Evolutionary conservation across 2,888 invertebrate genomes (phyloP), one percentile per base, ranked within the genome.

Genomic region (Apodemia zela): DNA sequence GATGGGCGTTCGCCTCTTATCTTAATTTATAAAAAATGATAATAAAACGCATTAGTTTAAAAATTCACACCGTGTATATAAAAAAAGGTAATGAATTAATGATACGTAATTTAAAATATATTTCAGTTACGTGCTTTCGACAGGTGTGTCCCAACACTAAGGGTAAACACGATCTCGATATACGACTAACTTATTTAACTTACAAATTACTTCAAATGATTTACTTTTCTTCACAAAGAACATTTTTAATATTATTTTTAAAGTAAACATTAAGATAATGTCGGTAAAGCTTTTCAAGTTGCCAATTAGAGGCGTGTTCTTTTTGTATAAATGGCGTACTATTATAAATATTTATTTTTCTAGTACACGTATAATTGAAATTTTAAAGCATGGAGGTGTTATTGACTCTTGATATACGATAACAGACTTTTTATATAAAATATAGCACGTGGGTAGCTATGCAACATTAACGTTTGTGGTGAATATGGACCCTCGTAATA

Each of bases 261-360:
- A 25, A 15, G 54, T 54, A 15, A 25, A 54, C 15, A 54, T 21
- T 54, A 54, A 54, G 54, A 54, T 25, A 54, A 25, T 54, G 54
- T 25, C 54, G 54, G 54, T 54, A 25, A 25, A 54, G 25, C 54
- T 54, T 25, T 54, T 54, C 25, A 54, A 13, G 25, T 54, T 54
- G 21, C 21, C 25, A 54, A 54, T 54, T 54, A 54, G 54, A 18
- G 54, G 15, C 51, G 11, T 54, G 51, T 54, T 21, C 21, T 54
- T 54, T 54, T 54, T 21, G 13, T 21, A 54, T 51, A 0, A 13
- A 21, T 21, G 21, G 18, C 13, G 51, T 25, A 25, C 18, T 15
- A 21, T 54, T 54, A 54, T 54, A 54, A 54, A 54, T 51, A 51
- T 51, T 51, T 51, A 51, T 51, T 51, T 17, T 51, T 38, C 35